Base-by-base conservation (phyloP, 2,888 invertebrate genomes). In the Serrognathus titanus region DNA sequence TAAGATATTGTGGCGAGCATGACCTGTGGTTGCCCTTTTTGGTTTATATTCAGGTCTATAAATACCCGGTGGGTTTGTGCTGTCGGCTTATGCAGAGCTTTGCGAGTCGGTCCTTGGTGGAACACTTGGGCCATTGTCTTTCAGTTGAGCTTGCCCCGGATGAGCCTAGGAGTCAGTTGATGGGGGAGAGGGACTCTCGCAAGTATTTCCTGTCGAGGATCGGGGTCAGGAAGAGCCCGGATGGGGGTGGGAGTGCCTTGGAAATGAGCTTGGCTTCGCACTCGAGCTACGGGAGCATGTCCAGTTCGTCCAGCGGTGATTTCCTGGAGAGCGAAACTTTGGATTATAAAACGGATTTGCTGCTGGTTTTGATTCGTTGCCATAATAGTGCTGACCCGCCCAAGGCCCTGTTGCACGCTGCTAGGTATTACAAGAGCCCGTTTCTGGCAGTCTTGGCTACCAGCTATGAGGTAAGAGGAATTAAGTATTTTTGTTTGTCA, bases 21-120 rank as follows among this genome's bases (percentile, higher is more conserved):
- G 83, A 88, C 71, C 80, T 84, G 51, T 91, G 90, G 89, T 83
- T 90, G 69, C 84, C 85, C 49, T 85, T 90, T 67, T 71, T 89
- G 10, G 75, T 89, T 16, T 83, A 86, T 39, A 82, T 85, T 1
- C 87, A 91, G 65, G 83, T 88, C 31, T 87, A 87, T 65, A 81
- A 85, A 55, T 87, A 90, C 70, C 86, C 90, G 0, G 68, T 84
- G 12, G 76, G 80, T 9, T 84, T 86, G 75, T 83, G 86, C 71
- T 69, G 83, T 61, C 80, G 82, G 54, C 68, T 83, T 12, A 78
- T 82, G 0, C 82, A 82, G 58, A 76, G 82, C 49, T 86, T 88
- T 66, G 79, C 81, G 60, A 83, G 80, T 57, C 73, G 77, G 48
- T 80, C 80, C 36, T 78, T 86, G 62, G 79, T 81, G 2, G 85